phyloP scores from a whole-genome alignment of 2,797 vertebrate species.

The Manis pentadactyla region DNA sequence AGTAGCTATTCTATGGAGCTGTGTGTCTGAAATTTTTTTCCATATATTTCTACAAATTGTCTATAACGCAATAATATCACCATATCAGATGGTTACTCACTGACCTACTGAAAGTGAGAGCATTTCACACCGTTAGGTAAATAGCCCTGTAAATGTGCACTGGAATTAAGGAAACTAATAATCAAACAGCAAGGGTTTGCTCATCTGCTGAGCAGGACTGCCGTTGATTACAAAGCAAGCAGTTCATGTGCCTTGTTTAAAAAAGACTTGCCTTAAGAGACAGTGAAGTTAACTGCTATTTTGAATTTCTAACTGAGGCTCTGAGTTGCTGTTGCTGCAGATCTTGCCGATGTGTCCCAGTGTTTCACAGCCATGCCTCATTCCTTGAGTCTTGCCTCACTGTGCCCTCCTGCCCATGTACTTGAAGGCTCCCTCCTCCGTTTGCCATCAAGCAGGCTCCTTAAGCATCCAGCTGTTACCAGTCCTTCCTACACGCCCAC shows the following conservation, averaged over 20 bases:
- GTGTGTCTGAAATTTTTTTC: not conserved
- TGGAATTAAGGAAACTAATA: slow-evolving; percentile 1
- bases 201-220: not conserved
- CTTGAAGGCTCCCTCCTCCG: slow-evolving; percentile 14
- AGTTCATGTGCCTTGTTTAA: not conserved
- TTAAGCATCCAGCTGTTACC: not conserved
- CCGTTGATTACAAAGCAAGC: slow-evolving; percentile 13
- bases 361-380: not conserved
- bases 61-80: not conserved
- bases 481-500: not conserved
- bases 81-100: not conserved
- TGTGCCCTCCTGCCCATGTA: not conserved
- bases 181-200: not conserved
- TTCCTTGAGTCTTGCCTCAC: slow-evolving; percentile 53
- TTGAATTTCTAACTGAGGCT: slow-evolving; percentile 62
- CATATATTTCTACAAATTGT: slow-evolving; percentile 5
- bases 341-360: not conserved
- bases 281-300: slow-evolving; percentile 4
- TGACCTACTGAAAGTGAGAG: not conserved
- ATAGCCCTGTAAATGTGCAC: not conserved
- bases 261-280: slow-evolving; percentile 46
- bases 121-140: not conserved
- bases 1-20: not conserved
- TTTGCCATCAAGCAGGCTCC: slow-evolving; percentile 26
- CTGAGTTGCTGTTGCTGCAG: not conserved